Evolutionary conservation across 92 coral and sea anemone species (phyloP).

Genomic region (Pocillopora grandis): DNA sequence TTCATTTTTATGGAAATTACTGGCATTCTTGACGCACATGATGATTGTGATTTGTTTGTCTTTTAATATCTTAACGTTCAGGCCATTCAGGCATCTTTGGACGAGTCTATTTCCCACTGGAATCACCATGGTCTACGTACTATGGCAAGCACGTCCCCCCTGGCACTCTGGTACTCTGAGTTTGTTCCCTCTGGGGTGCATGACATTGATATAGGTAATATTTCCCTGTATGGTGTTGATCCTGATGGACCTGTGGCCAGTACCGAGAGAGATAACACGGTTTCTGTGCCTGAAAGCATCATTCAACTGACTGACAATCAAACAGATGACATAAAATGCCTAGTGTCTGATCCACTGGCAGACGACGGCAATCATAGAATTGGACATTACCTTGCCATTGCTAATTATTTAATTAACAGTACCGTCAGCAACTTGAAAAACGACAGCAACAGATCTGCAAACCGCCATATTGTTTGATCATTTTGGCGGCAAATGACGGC

Average conservation of each 20-base stretch:
- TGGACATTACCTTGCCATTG: slow-evolving; percentile 27
- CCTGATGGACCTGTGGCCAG: slow-evolving; percentile 40
- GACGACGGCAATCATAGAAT: slow-evolving; percentile 62
- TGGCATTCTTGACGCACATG: slow-evolving; percentile 33
- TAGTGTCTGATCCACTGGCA: slow-evolving; percentile 45
- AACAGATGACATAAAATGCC: slow-evolving; percentile 31
- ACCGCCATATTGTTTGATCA: too few species aligned
- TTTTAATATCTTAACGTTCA: slow-evolving; percentile 32
- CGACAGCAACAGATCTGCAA: too few species aligned
- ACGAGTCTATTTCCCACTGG: slow-evolving; percentile 37
- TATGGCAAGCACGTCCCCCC: slow-evolving; percentile 38
- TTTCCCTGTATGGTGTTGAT: slow-evolving; percentile 45
- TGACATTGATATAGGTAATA: slow-evolving; percentile 38
- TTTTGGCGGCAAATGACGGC: too few species aligned
- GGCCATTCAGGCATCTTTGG: slow-evolving; percentile 44
- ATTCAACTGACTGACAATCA: slow-evolving; percentile 49
- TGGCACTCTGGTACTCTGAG: slow-evolving; percentile 43
- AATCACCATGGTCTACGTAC: slow-evolving; percentile 43
- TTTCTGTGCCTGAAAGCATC: slow-evolving; percentile 50
- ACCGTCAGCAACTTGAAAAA: too few species aligned
- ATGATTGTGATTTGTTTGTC: slow-evolving; percentile 31
- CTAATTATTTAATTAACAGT: background rate
- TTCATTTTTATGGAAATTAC: slow-evolving; percentile 39
- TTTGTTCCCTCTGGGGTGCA: slow-evolving; percentile 33
- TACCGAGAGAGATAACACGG: slow-evolving; percentile 49